phyloP scores from a whole-genome alignment of 2,888 invertebrate species.

The Gasteruption jaculator region DNA sequence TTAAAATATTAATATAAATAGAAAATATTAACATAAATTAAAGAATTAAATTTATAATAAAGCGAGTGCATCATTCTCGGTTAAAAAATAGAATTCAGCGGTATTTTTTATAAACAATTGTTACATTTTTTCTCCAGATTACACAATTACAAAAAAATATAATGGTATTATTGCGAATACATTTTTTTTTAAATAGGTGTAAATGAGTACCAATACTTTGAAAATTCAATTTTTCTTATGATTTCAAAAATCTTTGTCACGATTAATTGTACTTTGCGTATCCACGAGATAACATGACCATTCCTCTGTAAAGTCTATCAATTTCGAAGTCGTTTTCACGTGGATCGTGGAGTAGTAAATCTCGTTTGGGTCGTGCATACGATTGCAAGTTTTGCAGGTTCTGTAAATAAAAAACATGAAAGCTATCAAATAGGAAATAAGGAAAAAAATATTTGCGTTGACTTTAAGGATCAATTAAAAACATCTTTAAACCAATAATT shows the following conservation, averaged over 20 bases:
- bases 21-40: no score
- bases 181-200: no score
- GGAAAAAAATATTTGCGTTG: slow-evolving; percentile 1
- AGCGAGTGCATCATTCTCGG: no score
- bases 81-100: no score
- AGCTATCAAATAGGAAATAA: background rate
- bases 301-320: slow-evolving; percentile 41
- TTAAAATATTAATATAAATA: no score
- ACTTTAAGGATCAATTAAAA: background rate
- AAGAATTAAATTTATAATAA: no score
- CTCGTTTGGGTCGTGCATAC: slow-evolving; percentile 39
- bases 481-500: background rate
- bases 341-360: slow-evolving; percentile 28
- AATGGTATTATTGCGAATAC: no score
- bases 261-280: slow-evolving; percentile 31
- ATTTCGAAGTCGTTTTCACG: slow-evolving; percentile 36
- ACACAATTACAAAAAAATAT: no score
- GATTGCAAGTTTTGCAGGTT: slow-evolving; percentile 32
- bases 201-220: no score
- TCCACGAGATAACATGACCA: slow-evolving; percentile 42
- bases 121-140: no score
- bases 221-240: background rate
- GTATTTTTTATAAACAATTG: no score
- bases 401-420: slow-evolving; percentile 20
- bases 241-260: background rate